Base-by-base conservation (phyloP, 30 jellyfish, hydroid and myxozoan genomes). In the Cassiopea andromeda region DNA sequence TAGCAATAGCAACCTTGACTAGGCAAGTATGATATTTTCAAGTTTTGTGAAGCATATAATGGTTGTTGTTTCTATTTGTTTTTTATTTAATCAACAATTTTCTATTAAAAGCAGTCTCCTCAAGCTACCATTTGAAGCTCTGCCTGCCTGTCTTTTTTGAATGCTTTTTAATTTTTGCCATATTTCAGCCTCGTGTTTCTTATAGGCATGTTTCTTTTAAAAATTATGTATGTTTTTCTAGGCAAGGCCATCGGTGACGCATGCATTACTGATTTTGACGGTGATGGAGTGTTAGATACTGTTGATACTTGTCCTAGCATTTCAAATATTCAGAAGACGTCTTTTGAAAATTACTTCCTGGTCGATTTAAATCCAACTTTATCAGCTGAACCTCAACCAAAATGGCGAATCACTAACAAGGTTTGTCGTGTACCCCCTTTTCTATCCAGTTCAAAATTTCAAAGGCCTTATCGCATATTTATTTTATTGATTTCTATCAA, bases 161-260 rank as follows among this genome's bases (percentile, higher is more conserved):
- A 66, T 66, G 75, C 45, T 66, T 16, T 66, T 0, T 66, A 5
- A 66, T 19, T 15, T 15, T 19, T 6, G 15, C 19, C 75, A 66
- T 27, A 27, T 16, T 66, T 66, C 43, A 66, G 15, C 15, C 45
- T 19, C 75, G 0, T 66, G 38, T 66, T 15, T 66, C 75, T 19
- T 66, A 5, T 19, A 3, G 14, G 8, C 45, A 66, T 14, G 7
- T 66, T 66, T 66, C 15, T 7, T 66, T 0, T 66, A 66, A 27
- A 27, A 27, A 27, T 27, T 27, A 27, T 27, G 38, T 19, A 14
- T 54, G 10, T 27, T 38, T 9, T 73, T 75, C 38, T 57, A 94
- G 97, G 60, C 71, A 80, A 85, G n/a, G 89, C 97, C 10, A 96
- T 94, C 60, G 98, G 98, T 44, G 94, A 75, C 44, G 98, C 97